These are phyloP conservation scores for Actinia equina DNA, from an alignment of 64 coral and sea anemone genomes.

Conservation along the genomic window DNA sequence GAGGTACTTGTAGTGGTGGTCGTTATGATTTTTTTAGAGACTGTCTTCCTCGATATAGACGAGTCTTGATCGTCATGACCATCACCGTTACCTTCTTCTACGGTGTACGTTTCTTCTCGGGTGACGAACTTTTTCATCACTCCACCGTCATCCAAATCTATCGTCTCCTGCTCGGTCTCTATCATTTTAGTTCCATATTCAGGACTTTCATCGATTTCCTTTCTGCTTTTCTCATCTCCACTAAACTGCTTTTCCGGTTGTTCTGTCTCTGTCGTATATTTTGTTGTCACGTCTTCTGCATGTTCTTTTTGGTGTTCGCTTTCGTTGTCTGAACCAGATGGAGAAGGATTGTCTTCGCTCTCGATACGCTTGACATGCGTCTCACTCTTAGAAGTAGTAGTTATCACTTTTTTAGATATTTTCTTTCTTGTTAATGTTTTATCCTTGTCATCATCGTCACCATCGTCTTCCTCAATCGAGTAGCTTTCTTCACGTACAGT, in stretches of 20 bases:
- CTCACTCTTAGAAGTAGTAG: slow-evolving; percentile 12
- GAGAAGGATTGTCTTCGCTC: background rate
- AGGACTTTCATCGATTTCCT: background rate
- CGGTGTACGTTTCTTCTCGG: background rate
- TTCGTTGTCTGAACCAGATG: slow-evolving; percentile 1
- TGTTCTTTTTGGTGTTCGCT: background rate
- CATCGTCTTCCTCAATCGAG: slow-evolving; percentile 1
- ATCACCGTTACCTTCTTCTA: background rate
- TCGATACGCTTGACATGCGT: background rate
- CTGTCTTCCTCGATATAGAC: background rate
- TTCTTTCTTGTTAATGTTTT: slow-evolving; percentile 9
- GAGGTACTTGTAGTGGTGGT: slow-evolving; percentile 2
- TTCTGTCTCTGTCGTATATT: background rate
- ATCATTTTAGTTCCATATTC: background rate
- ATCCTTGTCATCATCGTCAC: slow-evolving; percentile 1
- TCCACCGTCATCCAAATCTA: slow-evolving; percentile 15
- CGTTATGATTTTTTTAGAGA: background rate
- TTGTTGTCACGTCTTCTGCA: background rate
- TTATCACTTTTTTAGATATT: background rate
- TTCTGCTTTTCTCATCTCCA: background rate
- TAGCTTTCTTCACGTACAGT: background rate
- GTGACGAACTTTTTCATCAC: background rate
- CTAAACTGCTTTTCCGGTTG: background rate
- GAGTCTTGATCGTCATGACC: background rate
- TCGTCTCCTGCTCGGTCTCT: background rate